Conservation (phyloP, 1,140 invertebrate species). For the Drosophila funebris region DNA sequence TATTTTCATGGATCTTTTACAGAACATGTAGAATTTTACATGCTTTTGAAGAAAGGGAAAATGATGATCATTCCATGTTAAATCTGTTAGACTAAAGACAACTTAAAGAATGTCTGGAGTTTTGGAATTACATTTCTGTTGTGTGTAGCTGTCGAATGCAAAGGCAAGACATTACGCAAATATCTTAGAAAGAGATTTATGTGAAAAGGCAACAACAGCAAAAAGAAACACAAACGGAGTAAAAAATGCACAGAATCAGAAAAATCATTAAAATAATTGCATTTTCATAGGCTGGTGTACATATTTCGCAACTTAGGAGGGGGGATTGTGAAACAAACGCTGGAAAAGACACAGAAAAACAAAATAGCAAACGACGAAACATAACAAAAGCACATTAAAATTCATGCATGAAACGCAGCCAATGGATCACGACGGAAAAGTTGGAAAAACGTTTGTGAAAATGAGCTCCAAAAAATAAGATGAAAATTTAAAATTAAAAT, state of each 20-base stretch:
- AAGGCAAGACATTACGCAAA: not conserved
- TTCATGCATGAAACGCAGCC: slow-evolving; percentile 3
- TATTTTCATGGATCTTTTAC: too few species aligned
- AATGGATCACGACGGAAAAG: slow-evolving; percentile 19
- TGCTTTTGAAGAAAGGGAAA: too few species aligned
- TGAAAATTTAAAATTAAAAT: slow-evolving; percentile 6
- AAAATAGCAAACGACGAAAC: not conserved
- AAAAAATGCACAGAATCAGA: slow-evolving; percentile 9
- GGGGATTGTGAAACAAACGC: slow-evolving; percentile 5
- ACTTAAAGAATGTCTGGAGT: not conserved
- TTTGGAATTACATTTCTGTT: not conserved
- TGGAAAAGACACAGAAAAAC: not conserved
- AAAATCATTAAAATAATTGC: slow-evolving; percentile 14
- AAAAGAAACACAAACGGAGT: not conserved
- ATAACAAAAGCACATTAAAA: slow-evolving; percentile 10
- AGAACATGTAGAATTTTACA: too few species aligned
- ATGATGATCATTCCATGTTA: not conserved
- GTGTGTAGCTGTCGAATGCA: not conserved
- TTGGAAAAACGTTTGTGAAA: slow-evolving; percentile 20
- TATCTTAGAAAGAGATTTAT: slow-evolving; percentile 12
- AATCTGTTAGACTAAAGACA: not conserved
- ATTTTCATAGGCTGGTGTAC: slow-evolving; percentile 5
- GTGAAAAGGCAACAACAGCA: not conserved
- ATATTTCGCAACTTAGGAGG: not conserved
- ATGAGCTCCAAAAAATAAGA: not conserved